These are phyloP conservation scores for Rhogogaster chlorosoma DNA, from an alignment of 2,888 invertebrate genomes.

Conservation along the genomic window DNA sequence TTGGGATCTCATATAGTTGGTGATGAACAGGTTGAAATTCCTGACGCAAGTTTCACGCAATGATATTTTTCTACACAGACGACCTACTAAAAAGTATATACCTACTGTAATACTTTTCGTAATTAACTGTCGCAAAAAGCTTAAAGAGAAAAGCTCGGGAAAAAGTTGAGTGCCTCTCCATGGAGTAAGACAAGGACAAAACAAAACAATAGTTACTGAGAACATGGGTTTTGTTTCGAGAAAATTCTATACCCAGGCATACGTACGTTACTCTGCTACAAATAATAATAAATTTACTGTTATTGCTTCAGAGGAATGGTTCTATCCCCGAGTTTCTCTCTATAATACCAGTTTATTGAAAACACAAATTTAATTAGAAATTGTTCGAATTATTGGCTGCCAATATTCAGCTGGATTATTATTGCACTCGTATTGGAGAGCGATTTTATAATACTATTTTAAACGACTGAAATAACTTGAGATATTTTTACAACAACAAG, in stretches of 20 bases:
- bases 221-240: conserved; percentile 10
- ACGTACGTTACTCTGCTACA: background rate
- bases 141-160: conserved; percentile 12
- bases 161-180: conserved; percentile 68
- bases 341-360: conserved; percentile 5
- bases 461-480: background rate
- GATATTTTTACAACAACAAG: background rate
- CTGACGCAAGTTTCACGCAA: conserved; percentile 54
- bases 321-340: background rate
- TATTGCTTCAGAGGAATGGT: background rate
- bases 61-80: conserved; percentile 70
- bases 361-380: background rate
- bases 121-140: conserved; percentile 69
- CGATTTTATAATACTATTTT: background rate
- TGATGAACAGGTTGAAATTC: conserved; percentile 26
- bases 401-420: background rate
- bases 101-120: conserved; percentile 68
- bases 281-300: conserved; percentile 20
- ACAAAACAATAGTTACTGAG: conserved; percentile 27
- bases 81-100: conserved; percentile 69
- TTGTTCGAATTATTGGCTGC: background rate
- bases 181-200: conserved; percentile 55
- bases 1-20: conserved; percentile 12
- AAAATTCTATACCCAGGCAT: background rate
- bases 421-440: background rate